These are phyloP conservation scores for Hormiphora californensis DNA, from an alignment of 37 sponge, comb jelly and placozoan species.

Conservation along the genomic window DNA sequence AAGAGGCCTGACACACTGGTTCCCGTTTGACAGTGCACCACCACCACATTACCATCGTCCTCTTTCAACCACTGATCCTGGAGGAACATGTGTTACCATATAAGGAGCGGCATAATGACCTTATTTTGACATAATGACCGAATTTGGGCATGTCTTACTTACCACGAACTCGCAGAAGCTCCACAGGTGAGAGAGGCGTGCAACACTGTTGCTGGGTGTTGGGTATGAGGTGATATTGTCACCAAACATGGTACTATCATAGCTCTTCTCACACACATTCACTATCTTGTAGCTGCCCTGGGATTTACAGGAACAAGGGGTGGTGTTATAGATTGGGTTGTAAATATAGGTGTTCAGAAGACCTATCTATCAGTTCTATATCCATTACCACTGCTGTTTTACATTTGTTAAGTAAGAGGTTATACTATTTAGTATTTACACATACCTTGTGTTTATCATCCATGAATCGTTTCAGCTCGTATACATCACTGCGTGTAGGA, in stretches of 20 bases:
- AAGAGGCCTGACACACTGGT: conserved; percentile 14
- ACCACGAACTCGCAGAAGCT: conserved; percentile 14
- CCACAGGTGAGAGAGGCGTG: neutral
- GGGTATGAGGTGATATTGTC: conserved; percentile 15
- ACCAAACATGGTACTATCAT: neutral
- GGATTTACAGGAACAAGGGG: too few relatives aligned
- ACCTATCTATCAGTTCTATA: too few relatives aligned
- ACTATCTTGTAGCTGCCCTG: conserved; percentile 35
- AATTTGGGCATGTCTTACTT: neutral
- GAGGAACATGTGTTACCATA: neutral
- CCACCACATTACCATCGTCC: conserved; percentile 15
- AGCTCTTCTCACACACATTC: conserved; percentile 35
- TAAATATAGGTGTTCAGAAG: too few relatives aligned
- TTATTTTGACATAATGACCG: neutral
- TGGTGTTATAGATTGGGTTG: too few relatives aligned
- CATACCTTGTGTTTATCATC: conserved; percentile 47
- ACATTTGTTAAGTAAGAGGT: too few relatives aligned
- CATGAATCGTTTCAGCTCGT: conserved; percentile 45
- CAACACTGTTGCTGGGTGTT: neutral
- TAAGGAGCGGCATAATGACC: neutral
- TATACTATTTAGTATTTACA: too few relatives aligned
- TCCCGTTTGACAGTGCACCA: conserved; percentile 38
- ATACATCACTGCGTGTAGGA: conserved; percentile 9
- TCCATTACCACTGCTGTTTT: too few relatives aligned
- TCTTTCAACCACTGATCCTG: conserved; percentile 37